A percentile compares a stretch with the other conserved stretches of the same genome.
Conservation (phyloP, 2,888 invertebrate genomes). For the Hypena proboscidalis region DNA sequence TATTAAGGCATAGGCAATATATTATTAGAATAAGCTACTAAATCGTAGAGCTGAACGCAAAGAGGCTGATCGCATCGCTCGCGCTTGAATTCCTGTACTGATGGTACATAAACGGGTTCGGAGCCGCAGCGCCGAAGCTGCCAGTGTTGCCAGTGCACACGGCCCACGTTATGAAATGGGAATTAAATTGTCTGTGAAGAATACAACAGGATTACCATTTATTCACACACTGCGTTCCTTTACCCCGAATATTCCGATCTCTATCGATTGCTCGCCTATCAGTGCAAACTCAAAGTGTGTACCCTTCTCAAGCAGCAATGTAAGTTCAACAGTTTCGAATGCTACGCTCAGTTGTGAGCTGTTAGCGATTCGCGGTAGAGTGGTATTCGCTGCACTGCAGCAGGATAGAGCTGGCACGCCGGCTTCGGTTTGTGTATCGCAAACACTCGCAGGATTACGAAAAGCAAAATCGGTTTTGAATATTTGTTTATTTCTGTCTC, state of each 20-base stretch:
- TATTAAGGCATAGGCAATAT: neutral
- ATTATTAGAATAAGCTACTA: conserved; percentile 2
- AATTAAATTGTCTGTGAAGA: conserved; percentile 78
- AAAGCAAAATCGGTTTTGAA: conserved; percentile 31
- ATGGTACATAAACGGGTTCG: conserved; percentile 46
- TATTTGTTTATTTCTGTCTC: conserved; percentile 8
- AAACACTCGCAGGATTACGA: conserved; percentile 47
- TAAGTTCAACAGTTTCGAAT: conserved; percentile 10
- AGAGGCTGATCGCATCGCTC: conserved; percentile 47
- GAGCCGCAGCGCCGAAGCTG: conserved; percentile 32
- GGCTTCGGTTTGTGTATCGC: conserved; percentile 42
- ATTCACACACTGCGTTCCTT: conserved; percentile 34
- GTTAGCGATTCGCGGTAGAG: conserved; percentile 42
- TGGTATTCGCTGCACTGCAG: conserved; percentile 52
- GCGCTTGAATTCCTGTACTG: conserved; percentile 55
- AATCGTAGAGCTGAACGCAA: conserved; percentile 11
- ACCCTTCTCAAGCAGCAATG: conserved; percentile 37
- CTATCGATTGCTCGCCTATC: conserved; percentile 41
- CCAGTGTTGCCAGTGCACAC: conserved; percentile 50
- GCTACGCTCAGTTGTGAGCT: conserved; percentile 4
- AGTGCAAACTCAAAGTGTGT: conserved; percentile 2
- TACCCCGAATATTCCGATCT: conserved; percentile 14
- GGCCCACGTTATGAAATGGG: conserved; percentile 68
- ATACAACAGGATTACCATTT: conserved; percentile 65
- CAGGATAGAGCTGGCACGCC: conserved; percentile 43